phyloP scores from a whole-genome alignment of 2,888 invertebrate species.

The Stramonita haemastoma region DNA sequence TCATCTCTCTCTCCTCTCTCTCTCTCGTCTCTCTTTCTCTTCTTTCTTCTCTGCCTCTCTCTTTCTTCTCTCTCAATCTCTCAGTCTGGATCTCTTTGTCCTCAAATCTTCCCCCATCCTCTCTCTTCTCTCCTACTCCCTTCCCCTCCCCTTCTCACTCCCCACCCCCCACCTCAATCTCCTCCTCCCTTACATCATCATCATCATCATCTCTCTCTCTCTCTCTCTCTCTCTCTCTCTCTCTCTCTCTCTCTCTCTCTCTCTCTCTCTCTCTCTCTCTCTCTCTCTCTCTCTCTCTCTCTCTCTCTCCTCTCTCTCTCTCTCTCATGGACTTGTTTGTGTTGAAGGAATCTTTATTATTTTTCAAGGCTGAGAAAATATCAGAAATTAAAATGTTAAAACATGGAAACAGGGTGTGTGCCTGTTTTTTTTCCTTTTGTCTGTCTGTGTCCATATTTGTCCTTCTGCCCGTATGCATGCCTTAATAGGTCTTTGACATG shows the following conservation, averaged over 20 bases:
- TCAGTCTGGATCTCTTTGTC: no score
- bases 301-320: background rate
- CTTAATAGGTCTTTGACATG: no score
- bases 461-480: no score
- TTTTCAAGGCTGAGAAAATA: no score
- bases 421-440: no score
- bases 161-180: background rate
- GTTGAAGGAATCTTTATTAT: background rate
- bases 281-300: background rate
- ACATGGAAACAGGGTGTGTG: no score
- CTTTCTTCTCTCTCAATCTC: background rate
- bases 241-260: constrained; percentile 2
- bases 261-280: background rate
- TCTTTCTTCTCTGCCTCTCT: background rate
- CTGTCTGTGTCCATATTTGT: no score
- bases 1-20: background rate
- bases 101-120: no score
- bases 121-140: constrained; percentile 6
- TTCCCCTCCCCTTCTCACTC: background rate
- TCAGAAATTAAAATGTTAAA: no score
- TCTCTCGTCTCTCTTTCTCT: background rate
- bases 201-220: background rate
- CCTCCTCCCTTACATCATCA: no score
- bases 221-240: background rate
- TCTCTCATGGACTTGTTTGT: background rate